These are phyloP conservation scores for Naja naja DNA, from an alignment of 2,113 vertebrate genomes.

Conservation along the genomic window DNA sequence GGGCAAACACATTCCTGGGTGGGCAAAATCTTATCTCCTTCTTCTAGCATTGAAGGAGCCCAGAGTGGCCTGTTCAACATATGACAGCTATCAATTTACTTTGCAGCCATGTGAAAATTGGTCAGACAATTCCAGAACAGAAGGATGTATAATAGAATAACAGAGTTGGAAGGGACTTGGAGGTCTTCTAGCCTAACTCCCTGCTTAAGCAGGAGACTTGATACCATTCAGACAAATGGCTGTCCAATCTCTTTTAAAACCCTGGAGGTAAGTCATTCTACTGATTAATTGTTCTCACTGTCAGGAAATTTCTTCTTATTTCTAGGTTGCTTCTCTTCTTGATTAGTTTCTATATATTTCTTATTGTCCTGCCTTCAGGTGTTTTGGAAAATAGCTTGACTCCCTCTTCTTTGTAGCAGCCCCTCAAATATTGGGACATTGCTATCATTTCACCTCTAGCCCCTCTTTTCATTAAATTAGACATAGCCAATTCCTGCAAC, in stretches of 20 bases:
- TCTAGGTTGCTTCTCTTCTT: not conserved
- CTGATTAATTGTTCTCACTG: not conserved
- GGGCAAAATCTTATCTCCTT: not conserved
- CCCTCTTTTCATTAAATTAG: not conserved
- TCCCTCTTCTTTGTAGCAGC: not conserved
- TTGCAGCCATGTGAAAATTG: not conserved
- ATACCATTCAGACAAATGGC: not conserved
- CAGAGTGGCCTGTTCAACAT: slow-evolving; percentile 1
- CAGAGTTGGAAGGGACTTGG: not conserved
- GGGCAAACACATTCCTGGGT: not conserved
- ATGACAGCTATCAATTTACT: slow-evolving; percentile 13
- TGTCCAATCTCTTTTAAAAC: not conserved
- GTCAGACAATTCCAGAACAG: not conserved
- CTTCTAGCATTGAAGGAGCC: slow-evolving; percentile 9
- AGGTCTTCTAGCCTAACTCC: not conserved
- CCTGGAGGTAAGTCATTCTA: not conserved
- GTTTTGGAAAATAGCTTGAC: not conserved
- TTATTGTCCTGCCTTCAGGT: not conserved
- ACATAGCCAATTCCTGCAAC: not conserved
- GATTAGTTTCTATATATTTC: not conserved
- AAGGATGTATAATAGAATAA: not conserved
- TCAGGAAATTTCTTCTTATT: not conserved
- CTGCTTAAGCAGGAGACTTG: not conserved
- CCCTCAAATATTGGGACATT: not conserved
- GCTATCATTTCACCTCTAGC: not conserved